Evolutionary conservation across 53 echinoderm and acorn worm genomes (phyloP).

Genomic region (Pentamera pediparva): DNA sequence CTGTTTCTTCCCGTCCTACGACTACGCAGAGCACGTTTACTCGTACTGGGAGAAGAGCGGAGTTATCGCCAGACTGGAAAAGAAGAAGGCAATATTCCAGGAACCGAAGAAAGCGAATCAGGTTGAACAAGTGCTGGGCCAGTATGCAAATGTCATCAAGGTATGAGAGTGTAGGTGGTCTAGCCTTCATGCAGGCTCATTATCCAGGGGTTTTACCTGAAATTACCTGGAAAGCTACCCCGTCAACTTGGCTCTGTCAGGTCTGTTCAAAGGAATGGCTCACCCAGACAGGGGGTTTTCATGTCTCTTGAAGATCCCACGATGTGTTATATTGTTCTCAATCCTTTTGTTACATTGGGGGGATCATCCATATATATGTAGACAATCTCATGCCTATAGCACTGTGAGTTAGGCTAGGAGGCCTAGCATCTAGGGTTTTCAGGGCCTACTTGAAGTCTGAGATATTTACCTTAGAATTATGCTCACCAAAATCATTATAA

Average conservation of each 20-base stretch:
- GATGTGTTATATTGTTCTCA: too few relatives aligned
- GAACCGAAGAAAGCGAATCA: constrained; percentile 90
- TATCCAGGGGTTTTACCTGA: not conserved
- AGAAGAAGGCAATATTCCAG: constrained; percentile 77
- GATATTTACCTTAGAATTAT: too few relatives aligned
- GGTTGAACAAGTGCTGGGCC: constrained; percentile 74
- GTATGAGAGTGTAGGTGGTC: constrained; percentile 54
- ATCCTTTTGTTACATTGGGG: too few relatives aligned
- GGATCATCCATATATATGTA: too few relatives aligned
- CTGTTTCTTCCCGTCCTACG: constrained; percentile 94
- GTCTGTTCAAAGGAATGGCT: not conserved
- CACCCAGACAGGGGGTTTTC: too few relatives aligned
- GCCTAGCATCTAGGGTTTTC: too few relatives aligned
- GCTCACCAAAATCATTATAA: too few relatives aligned
- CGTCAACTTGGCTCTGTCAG: too few relatives aligned
- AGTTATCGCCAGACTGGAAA: constrained; percentile 64
- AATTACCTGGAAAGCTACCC: not conserved
- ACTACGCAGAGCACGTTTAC: constrained; percentile 82
- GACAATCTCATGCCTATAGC: too few relatives aligned
- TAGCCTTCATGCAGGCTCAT: not conserved
- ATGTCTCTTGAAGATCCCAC: too few relatives aligned
- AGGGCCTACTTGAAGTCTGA: too few relatives aligned
- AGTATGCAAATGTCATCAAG: constrained; percentile 78
- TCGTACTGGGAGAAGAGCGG: constrained; percentile 76
- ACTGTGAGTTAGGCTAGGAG: too few relatives aligned